A percentile compares a stretch with the other conserved stretches of the same genome.
Evolutionary conservation across 2,797 vertebrate species (phyloP).

Genomic region (Pygocentrus nattereri): DNA sequence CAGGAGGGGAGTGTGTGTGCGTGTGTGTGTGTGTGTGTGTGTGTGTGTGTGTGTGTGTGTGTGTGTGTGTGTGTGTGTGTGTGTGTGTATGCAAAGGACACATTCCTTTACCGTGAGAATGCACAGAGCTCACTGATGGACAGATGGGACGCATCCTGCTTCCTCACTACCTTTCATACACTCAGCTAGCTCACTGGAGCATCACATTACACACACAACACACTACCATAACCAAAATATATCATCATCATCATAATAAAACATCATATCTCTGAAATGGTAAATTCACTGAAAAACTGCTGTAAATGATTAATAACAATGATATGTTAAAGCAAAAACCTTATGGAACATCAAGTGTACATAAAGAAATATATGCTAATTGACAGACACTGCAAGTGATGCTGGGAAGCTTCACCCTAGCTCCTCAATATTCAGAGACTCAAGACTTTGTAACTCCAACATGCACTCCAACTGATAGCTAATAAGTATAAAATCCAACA

Average conservation of each 20-base stretch:
- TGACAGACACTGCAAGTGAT: no score
- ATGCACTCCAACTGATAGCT: no score
- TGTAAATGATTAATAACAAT: no score
- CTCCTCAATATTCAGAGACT: no score
- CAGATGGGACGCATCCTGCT: slow-evolving; percentile 64
- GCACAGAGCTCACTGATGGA: slow-evolving; percentile 67
- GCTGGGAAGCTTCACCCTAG: no score
- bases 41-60: slow-evolving; percentile 67
- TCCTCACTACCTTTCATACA: slow-evolving; percentile 10
- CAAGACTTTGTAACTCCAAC: no score
- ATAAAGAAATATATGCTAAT: no score
- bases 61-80: slow-evolving; percentile 62
- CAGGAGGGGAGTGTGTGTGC: slow-evolving; percentile 46
- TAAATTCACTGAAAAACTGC: no score
- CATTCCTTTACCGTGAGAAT: slow-evolving; percentile 79
- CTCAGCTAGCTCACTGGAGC: neutral
- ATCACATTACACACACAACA: neutral
- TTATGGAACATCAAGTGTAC: no score
- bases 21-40: slow-evolving; percentile 69
- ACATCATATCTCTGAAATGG: neutral
- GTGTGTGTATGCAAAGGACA: slow-evolving; percentile 67
- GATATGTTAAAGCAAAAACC: no score
- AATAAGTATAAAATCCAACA: no score
- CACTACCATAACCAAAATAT: neutral
- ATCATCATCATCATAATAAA: neutral